A percentile compares a stretch with the other conserved stretches of the same genome.
phyloP scores from a whole-genome alignment of 2,888 invertebrate genomes.

The Horisme vitalbata region DNA sequence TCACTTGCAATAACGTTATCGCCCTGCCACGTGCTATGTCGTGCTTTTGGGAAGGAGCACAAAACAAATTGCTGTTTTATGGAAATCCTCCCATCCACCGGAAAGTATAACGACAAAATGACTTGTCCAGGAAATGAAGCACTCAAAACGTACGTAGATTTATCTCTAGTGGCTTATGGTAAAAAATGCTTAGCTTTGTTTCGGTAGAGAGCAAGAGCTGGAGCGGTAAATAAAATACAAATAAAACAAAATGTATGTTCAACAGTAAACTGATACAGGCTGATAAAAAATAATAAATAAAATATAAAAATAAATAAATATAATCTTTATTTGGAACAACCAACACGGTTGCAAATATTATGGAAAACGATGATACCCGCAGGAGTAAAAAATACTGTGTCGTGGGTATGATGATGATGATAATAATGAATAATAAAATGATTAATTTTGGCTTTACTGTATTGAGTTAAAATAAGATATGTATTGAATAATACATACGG shows the following conservation, averaged over 20 bases:
- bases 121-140: constrained; percentile 77
- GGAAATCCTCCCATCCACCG: constrained; percentile 68
- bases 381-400: too few relatives aligned
- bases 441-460: too few relatives aligned
- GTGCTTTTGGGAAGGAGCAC: constrained; percentile 45
- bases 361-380: too few relatives aligned
- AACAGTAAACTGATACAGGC: background rate
- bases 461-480: too few relatives aligned
- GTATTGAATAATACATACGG: too few relatives aligned
- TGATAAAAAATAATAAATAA: too few relatives aligned
- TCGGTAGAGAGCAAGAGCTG: too few relatives aligned
- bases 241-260: background rate
- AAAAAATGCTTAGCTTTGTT: constrained; percentile 29
- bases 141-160: constrained; percentile 57
- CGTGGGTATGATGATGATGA: too few relatives aligned
- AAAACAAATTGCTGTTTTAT: constrained; percentile 76
- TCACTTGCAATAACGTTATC: constrained; percentile 37
- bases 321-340: too few relatives aligned
- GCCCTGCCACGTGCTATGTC: constrained; percentile 58
- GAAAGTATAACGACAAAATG: constrained; percentile 77
- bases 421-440: too few relatives aligned
- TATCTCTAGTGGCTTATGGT: constrained; percentile 45
- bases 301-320: too few relatives aligned
- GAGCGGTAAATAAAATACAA: background rate
- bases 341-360: too few relatives aligned